Base-by-base conservation (phyloP, 2,797 vertebrate genomes). In the Tympanoctomys barrerae region DNA sequence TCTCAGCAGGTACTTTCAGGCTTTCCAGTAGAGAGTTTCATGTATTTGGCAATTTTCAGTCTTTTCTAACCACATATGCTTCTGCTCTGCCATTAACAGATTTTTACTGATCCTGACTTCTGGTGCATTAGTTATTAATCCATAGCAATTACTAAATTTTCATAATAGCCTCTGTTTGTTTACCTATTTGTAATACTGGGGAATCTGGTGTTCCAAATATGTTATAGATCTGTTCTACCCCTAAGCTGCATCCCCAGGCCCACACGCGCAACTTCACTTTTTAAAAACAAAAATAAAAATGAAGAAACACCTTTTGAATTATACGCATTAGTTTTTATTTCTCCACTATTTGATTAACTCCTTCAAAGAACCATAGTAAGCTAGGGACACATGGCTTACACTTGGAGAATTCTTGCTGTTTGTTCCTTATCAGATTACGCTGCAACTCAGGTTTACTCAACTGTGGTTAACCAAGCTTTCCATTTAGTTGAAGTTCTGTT, bases 401-500 rank as follows among this genome's bases (percentile, higher is more conserved):
- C 36, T 52, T 95, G 75, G 87, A 66, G 88, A 92, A 94, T 93
- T 93, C 54, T 64, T 70, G 89, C 85, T 93, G 33, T 95, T 96
- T 93, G 79, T 61, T 89, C 93, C 64, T 97, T 96, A 95, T 96
- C 93, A 96, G 87, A 92, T 96, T 85, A 87, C 28, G 36, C 52
- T 85, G 75, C 90, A 75, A 14, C 91, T 91, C 73, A 82, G 86
- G 52, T 95, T 95, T 91, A 86, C 81, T 89, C 85, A 73, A 61
- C 89, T 93, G 81, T 96, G 77, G 90, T 89, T 97, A 87, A 86
- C 89, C 93, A 87, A 88, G 87, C 70, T 95, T 97, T 93, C 70
- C 87, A 42, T 88, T 84, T 71, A 89, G n/a, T 86, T 70, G 91
- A 88, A 91, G 46, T 70, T 96, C 82, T 85, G 33, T 79, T 66